A percentile compares a stretch with the other conserved stretches of the same genome.
phyloP scores from a whole-genome alignment of 2,888 invertebrate species.

The Meandrusa payeni region DNA sequence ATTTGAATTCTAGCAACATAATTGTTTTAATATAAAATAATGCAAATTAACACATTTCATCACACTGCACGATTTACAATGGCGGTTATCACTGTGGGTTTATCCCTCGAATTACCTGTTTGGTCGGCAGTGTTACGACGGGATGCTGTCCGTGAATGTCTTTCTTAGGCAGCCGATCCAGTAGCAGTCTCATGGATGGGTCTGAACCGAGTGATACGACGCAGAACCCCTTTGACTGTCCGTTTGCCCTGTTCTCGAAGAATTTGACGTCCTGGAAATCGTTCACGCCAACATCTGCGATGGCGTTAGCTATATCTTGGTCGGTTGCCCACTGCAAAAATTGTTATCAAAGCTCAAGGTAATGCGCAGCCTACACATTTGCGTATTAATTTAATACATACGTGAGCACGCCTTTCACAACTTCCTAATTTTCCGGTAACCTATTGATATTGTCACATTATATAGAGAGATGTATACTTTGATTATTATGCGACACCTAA shows the following conservation, averaged over 20 bases:
- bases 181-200: slow-evolving; percentile 90
- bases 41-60: too few species aligned
- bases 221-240: slow-evolving; percentile 99
- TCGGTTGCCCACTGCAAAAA: slow-evolving; percentile 97
- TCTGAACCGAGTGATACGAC: slow-evolving; percentile 97
- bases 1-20: slow-evolving; percentile 5
- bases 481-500: neutral
- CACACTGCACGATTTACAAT: neutral
- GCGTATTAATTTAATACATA: slow-evolving; percentile 35
- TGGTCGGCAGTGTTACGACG: slow-evolving; percentile 96
- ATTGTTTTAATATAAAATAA: neutral
- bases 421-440: neutral
- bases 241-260: slow-evolving; percentile 99
- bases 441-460: too few species aligned
- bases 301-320: slow-evolving; percentile 96
- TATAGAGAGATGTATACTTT: neutral
- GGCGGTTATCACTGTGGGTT: neutral
- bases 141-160: slow-evolving; percentile 98
- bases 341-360: slow-evolving; percentile 58
- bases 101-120: slow-evolving; percentile 82
- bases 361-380: slow-evolving; percentile 34
- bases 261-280: slow-evolving; percentile 99
- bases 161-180: slow-evolving; percentile 97
- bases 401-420: slow-evolving; percentile 29
- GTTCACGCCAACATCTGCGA: slow-evolving; percentile 91